These are phyloP conservation scores for Florisuga fusca DNA, from an alignment of 2,797 vertebrate species.

Conservation along the genomic window DNA sequence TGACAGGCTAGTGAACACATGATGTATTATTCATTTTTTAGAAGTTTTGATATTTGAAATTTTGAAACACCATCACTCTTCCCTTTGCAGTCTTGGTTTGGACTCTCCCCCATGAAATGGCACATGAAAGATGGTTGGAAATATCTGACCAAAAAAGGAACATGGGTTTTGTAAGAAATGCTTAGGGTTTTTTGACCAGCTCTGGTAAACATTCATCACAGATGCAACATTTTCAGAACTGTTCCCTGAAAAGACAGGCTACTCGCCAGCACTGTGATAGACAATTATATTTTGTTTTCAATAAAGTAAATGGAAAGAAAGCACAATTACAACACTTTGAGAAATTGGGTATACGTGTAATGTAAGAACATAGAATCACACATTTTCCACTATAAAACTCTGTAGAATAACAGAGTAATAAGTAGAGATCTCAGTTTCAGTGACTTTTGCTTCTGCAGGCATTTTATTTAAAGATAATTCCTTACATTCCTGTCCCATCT, in stretches of 20 bases:
- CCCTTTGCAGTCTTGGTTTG: conserved; percentile 28
- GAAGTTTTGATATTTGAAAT: not conserved
- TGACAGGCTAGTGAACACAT: not conserved
- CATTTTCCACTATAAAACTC: not conserved
- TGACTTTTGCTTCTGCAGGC: not conserved
- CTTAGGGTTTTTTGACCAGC: conserved; percentile 33
- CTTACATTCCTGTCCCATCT: not conserved
- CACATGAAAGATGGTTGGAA: not conserved
- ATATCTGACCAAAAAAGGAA: conserved; percentile 50
- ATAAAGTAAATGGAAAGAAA: not conserved
- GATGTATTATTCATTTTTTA: not conserved
- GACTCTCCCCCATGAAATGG: conserved; percentile 41
- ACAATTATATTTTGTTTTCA: not conserved
- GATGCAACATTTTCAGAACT: conserved; percentile 13
- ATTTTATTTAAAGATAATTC: not conserved
- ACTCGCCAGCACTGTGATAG: not conserved
- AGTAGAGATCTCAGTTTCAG: not conserved
- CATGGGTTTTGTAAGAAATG: conserved; percentile 34
- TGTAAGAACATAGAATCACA: not conserved
- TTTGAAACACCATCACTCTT: conserved; percentile 42
- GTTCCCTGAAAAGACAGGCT: conserved; percentile 6
- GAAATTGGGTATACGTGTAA: not conserved
- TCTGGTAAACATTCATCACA: not conserved
- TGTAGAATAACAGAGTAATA: not conserved
- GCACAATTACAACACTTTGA: not conserved